Percentiles rank a stretch among this genome's conserved stretches.
These are phyloP conservation scores for Puntigrus tetrazona DNA, from an alignment of 2,113 vertebrate species.

Conservation along the genomic window DNA sequence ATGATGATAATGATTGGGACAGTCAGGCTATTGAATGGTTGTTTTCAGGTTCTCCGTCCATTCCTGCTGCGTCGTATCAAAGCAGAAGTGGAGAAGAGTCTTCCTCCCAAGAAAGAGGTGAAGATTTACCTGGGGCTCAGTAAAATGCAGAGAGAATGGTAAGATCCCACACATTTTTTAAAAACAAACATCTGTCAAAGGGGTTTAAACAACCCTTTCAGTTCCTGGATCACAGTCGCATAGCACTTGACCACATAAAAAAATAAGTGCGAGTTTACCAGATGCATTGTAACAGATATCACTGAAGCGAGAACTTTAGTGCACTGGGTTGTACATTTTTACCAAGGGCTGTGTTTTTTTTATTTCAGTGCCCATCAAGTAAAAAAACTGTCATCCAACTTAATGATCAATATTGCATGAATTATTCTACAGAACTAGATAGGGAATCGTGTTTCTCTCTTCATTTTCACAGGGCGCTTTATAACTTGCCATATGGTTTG, in stretches of 20 bases:
- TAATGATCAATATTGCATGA: neutral
- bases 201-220: neutral
- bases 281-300: neutral
- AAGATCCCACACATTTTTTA: slow-evolving; percentile 58
- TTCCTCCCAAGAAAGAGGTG: slow-evolving; percentile 89
- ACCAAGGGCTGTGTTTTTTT: neutral
- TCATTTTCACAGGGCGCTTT: neutral
- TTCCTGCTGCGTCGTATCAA: slow-evolving; percentile 89
- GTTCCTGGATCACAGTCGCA: neutral
- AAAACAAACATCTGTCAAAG: too few relatives aligned
- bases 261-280: neutral
- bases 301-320: neutral
- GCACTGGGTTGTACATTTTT: neutral
- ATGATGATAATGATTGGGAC: neutral
- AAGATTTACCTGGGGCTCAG: slow-evolving; percentile 90
- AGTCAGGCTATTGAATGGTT: neutral
- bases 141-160: slow-evolving; percentile 92
- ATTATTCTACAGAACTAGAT: neutral
- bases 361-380: neutral
- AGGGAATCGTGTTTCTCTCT: neutral
- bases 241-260: neutral
- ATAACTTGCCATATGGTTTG: slow-evolving; percentile 16
- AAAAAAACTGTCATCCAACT: neutral
- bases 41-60: slow-evolving; percentile 84
- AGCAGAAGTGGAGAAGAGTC: slow-evolving; percentile 88